Evolutionary conservation across 2,888 invertebrate genomes (phyloP).

Genomic region (Adelphocoris suturalis): DNA sequence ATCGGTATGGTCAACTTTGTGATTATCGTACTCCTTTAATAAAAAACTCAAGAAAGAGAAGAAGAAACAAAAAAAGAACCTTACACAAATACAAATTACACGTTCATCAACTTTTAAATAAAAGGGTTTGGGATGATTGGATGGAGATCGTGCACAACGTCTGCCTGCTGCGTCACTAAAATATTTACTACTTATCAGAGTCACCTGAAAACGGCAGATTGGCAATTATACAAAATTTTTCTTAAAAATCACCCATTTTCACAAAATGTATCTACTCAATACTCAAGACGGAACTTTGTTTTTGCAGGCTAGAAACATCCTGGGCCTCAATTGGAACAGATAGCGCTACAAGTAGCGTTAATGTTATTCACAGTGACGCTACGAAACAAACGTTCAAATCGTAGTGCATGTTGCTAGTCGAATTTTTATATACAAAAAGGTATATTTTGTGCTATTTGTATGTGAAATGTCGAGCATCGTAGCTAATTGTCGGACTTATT

Average conservation of each 20-base stretch:
- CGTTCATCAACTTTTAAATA: too few relatives aligned
- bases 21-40: too few relatives aligned
- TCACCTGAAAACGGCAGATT: too few relatives aligned
- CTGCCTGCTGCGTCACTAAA: too few relatives aligned
- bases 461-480: background rate
- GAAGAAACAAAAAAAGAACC: too few relatives aligned
- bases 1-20: too few relatives aligned
- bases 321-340: constrained; percentile 83
- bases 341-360: constrained; percentile 76
- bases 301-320: constrained; percentile 83
- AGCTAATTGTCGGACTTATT: background rate
- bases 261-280: background rate
- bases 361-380: constrained; percentile 64
- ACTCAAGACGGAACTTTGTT: background rate
- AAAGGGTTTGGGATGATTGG: too few relatives aligned
- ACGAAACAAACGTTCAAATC: constrained; percentile 43
- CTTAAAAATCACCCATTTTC: background rate
- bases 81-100: too few relatives aligned
- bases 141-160: too few relatives aligned
- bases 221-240: too few relatives aligned
- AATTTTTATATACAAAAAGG: background rate
- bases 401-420: constrained; percentile 26
- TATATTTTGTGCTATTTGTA: background rate
- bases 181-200: too few relatives aligned
- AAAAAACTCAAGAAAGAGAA: too few relatives aligned